Evolutionary conservation across 2,113 vertebrate species (phyloP), one percentile per base, ranked within the genome.

Genomic region (Nanorana parkeri): DNA sequence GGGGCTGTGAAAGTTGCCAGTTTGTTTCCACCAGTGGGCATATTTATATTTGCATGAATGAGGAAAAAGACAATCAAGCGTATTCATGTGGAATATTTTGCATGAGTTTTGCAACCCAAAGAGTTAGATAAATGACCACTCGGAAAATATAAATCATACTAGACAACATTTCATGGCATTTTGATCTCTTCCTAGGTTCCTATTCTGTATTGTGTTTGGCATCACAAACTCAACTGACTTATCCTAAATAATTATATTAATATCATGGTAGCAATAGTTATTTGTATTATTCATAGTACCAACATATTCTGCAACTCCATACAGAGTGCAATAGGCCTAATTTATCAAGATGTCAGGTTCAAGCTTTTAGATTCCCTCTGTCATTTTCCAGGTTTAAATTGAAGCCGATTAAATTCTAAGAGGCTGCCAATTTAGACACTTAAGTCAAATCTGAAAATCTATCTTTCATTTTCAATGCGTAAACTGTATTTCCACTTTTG

Each of bases 71-170:
- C 47, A 81, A 65, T 63, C 60, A 64, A 56, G 41, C 24, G 60
- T 52, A 73, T 74, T 65, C 36, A 74, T 74, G 58, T 81, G 47
- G 58, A 54, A 41, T 55, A 72, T 81, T 79, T 78, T 78, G 76
- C 76, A 66, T 67, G 41, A 52, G 36, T 67, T 79, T 79, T 68
- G 77, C 77, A 79, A 79, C 17, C 66, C 36, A 54, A 64, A 63
- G 61, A 54, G 26, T 52, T 81, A 65, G 79, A 73, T 73, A 74
- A 81, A 81, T 81, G 60, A 74, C 79, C 68, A 74, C 79, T 81
- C 68, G 79, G 64, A 63, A 81, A 65, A 81, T 66, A 81, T 65
- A 74, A 81, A 65, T 81, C 60, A 71, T 73, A 52, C 58, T 20
- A 72, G 79, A 63, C 55, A 80, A 47, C 29, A 69, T 69, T 80